Percentiles rank a stretch among this genome's conserved stretches.
These are phyloP conservation scores for Hedya salicella DNA, from an alignment of 2,888 invertebrate species.

Conservation along the genomic window DNA sequence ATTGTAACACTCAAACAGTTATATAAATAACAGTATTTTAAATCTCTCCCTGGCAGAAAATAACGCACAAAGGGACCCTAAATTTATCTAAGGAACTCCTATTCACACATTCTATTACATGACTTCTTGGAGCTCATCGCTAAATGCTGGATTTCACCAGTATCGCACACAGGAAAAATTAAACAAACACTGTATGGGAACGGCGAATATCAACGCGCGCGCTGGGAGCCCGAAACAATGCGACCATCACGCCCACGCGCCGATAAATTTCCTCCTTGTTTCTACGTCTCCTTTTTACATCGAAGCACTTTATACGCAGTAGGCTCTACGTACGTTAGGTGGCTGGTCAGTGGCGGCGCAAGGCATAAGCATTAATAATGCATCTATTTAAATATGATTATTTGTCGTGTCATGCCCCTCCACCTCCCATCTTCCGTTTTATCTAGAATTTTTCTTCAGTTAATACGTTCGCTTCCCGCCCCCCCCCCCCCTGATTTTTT, in stretches of 20 bases:
- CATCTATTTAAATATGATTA: too few relatives aligned
- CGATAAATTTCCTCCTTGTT: constrained; percentile 80
- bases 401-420: too few relatives aligned
- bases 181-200: constrained; percentile 10
- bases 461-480: too few relatives aligned
- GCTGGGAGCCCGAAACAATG: constrained; percentile 20
- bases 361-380: constrained; percentile 46
- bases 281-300: constrained; percentile 78
- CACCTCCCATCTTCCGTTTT: too few relatives aligned
- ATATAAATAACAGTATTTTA: too few relatives aligned
- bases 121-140: not conserved
- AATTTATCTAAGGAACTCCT: too few relatives aligned
- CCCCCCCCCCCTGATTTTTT: too few relatives aligned
- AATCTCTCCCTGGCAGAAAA: too few relatives aligned
- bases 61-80: too few relatives aligned
- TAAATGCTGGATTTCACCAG: not conserved
- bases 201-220: constrained; percentile 6
- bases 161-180: not conserved
- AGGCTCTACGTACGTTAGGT: constrained; percentile 64
- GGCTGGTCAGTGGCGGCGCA: constrained; percentile 54
- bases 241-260: constrained; percentile 66
- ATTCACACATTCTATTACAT: not conserved
- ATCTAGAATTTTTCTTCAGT: too few relatives aligned
- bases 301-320: constrained; percentile 79
- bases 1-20: too few relatives aligned